Percentiles rank a stretch among this genome's conserved stretches.
phyloP scores from a whole-genome alignment of 2,888 invertebrate genomes.

The Agriotes lineatus region DNA sequence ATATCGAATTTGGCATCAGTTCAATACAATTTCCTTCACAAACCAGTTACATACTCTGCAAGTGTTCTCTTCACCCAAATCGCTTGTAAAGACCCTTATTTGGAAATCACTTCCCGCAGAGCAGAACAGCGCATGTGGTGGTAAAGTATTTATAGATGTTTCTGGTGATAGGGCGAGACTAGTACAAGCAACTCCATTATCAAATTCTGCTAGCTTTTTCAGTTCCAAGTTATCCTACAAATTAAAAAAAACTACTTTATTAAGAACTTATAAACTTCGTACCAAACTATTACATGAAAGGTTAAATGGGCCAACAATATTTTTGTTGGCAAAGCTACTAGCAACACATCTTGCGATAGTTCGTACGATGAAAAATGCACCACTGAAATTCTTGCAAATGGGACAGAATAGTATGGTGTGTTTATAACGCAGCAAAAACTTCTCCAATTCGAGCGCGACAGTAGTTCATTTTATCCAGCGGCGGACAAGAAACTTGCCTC shows the following conservation, averaged over 20 bases:
- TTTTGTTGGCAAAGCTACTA: constrained; percentile 71
- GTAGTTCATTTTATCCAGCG: no score
- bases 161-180: constrained; percentile 74
- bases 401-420: no score
- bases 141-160: constrained; percentile 71
- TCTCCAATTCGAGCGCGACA: no score
- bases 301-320: constrained; percentile 70
- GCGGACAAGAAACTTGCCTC: no score
- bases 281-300: constrained; percentile 74
- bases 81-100: constrained; percentile 70
- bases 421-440: no score
- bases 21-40: no score
- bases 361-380: constrained; percentile 75
- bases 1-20: no score
- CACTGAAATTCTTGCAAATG: no score
- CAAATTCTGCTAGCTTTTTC: constrained; percentile 70
- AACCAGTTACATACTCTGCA: constrained; percentile 65
- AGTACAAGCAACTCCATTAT: constrained; percentile 70
- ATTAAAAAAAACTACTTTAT: no score
- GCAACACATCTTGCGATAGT: constrained; percentile 74
- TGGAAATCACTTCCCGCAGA: constrained; percentile 72
- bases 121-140: constrained; percentile 70
- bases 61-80: constrained; percentile 67
- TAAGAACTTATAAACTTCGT: no score
- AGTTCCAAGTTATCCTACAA: constrained; percentile 68